phyloP scores from a whole-genome alignment of 2,888 invertebrate genomes.

The Hedya salicella region DNA sequence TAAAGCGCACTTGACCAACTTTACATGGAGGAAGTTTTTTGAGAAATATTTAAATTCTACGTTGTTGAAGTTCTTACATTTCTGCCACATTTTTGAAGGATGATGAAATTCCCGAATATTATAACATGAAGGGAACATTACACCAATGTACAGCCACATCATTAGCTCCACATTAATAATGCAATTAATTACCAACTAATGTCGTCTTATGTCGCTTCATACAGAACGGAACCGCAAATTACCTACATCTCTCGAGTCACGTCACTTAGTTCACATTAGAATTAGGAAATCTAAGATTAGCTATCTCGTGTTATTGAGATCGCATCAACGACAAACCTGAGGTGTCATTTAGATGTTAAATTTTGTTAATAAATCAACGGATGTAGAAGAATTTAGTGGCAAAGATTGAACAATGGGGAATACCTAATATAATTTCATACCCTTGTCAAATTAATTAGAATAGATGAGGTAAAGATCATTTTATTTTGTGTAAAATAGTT shows the following conservation, averaged over 20 bases:
- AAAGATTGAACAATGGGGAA: too few species aligned
- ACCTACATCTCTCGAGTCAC: constrained; percentile 11
- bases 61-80: too few species aligned
- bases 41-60: constrained; percentile 1
- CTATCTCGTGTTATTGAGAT: constrained; percentile 11
- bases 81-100: too few species aligned
- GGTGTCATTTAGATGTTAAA: too few species aligned
- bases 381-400: too few species aligned
- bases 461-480: too few species aligned
- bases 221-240: constrained; percentile 27
- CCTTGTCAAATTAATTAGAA: too few species aligned
- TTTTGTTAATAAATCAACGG: too few species aligned
- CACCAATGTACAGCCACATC: constrained; percentile 7
- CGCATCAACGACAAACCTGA: background rate
- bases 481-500: too few species aligned
- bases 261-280: constrained; percentile 4
- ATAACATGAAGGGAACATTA: background rate
- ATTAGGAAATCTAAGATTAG: constrained; percentile 1
- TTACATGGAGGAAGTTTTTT: background rate
- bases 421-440: too few species aligned
- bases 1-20: background rate
- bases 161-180: constrained; percentile 26
- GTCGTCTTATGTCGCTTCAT: constrained; percentile 9
- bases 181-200: constrained; percentile 17
- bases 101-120: too few species aligned